Base-by-base conservation (phyloP, 2,113 vertebrate species). In the Platichthys stellatus region DNA sequence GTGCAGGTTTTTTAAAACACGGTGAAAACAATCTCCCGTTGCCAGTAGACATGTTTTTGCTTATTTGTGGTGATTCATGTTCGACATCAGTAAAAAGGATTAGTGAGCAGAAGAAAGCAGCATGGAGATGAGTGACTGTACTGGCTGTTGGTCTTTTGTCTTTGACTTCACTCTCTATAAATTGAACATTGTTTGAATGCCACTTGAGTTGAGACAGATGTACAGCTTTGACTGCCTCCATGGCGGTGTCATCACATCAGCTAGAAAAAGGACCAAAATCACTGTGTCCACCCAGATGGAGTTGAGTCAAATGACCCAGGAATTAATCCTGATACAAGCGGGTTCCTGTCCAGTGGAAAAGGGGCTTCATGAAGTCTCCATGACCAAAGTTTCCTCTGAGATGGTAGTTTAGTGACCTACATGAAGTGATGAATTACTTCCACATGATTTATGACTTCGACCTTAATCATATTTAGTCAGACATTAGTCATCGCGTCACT, bases 361-460 rank as follows among this genome's bases (percentile, higher is more conserved):
- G 6, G 31, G 31, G 31, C 31, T 31, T 31, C 31, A 7, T 6
- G 31, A 31, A 31, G 31, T 6, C 31, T 31, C 5, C 31, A 31
- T 6, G 31, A 31, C 38, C 40, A 4, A 23, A 12, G 38, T 74
- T 0, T 3, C 23, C 63, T 63, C 9, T 3, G 11, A 57, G 76
- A 74, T 80, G 63, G 81, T 38, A 54, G 24, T 79, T 72, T 69
- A 51, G 18, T 72, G 78, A 76, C 82, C 81, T 74, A 77, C 77
- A 84, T 81, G 54, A 45, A 47, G 28, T 64, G 71, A 81, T 80
- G 66, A 66, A 79, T 81, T 70, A 82, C 71, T 5, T 60, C 2
- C 4, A 26, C 15, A 0, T 85, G 84, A 88, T 83, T 86, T 68
- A 89, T 71, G 64, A 70, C 82, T 63, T 63, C 79, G 80, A 82